Evolutionary conservation across 2,113 vertebrate species (phyloP).

Genomic region (Campylomormyrus tamandua): DNA sequence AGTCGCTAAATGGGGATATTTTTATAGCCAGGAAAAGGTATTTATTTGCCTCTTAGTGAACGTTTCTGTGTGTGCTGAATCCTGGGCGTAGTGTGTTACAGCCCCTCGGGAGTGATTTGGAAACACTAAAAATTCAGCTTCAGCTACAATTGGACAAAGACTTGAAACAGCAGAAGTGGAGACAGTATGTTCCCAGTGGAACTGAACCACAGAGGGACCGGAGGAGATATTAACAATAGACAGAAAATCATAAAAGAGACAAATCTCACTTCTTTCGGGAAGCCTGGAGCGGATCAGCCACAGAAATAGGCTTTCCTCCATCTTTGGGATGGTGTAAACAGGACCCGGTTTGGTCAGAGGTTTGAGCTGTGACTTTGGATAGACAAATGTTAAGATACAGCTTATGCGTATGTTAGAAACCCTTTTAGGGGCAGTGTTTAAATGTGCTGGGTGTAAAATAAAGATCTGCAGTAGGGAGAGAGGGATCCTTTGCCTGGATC

Average conservation of each 20-base stretch:
- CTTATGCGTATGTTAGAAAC: background rate
- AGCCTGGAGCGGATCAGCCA: background rate
- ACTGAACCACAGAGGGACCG: background rate
- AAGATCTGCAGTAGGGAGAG: background rate
- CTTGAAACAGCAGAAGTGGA: background rate
- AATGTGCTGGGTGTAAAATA: background rate
- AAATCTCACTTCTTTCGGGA: constrained; percentile 15
- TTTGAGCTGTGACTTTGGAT: background rate
- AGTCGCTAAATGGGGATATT: background rate
- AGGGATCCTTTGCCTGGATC: background rate
- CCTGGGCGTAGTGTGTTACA: too few relatives aligned
- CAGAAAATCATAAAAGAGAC: constrained; percentile 18
- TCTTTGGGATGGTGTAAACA: background rate
- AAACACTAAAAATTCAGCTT: background rate
- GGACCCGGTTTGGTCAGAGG: background rate
- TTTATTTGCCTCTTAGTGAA: background rate
- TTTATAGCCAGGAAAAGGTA: background rate
- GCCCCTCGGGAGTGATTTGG: background rate
- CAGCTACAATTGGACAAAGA: background rate
- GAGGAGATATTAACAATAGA: constrained; percentile 12
- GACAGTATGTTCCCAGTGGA: background rate
- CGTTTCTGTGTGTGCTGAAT: background rate
- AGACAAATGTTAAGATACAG: background rate
- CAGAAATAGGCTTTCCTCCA: background rate
- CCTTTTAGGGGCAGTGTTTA: background rate